A percentile compares a stretch with the other conserved stretches of the same genome.
Evolutionary conservation across 2,797 vertebrate species (phyloP).

Genomic region (Rhabdophis nuchalis): DNA sequence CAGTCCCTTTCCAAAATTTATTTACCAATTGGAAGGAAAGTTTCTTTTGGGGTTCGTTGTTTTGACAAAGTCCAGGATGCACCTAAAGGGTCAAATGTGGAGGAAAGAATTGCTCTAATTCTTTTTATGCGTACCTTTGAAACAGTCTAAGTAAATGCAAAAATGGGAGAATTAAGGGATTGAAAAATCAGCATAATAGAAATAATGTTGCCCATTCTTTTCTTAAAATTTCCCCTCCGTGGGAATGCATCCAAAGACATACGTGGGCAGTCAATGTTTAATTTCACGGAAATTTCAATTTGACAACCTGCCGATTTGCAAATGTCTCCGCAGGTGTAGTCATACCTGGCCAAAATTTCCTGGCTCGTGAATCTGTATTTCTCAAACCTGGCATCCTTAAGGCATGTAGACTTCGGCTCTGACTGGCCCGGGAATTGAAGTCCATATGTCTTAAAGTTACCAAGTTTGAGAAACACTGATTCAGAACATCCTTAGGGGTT

Average conservation of each 20-base stretch:
- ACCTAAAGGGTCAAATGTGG: background rate
- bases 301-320: background rate
- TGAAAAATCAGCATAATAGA: background rate
- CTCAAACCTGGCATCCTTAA: background rate
- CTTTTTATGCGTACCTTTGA: background rate
- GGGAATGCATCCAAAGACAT: background rate
- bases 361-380: background rate
- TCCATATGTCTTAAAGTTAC: background rate
- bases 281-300: background rate
- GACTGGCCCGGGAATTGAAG: background rate
- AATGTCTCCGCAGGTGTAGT: background rate
- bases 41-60: background rate
- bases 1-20: background rate
- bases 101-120: background rate
- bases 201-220: background rate
- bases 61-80: background rate
- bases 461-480: background rate
- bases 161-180: background rate
- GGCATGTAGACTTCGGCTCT: background rate
- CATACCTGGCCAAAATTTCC: background rate
- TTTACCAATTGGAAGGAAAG: background rate
- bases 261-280: background rate
- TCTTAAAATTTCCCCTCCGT: background rate
- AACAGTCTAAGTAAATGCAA: background rate
- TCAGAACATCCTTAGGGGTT: background rate